These are phyloP conservation scores for Lissonota sp. DNA, from an alignment of 2,888 invertebrate species.

Conservation along the genomic window DNA sequence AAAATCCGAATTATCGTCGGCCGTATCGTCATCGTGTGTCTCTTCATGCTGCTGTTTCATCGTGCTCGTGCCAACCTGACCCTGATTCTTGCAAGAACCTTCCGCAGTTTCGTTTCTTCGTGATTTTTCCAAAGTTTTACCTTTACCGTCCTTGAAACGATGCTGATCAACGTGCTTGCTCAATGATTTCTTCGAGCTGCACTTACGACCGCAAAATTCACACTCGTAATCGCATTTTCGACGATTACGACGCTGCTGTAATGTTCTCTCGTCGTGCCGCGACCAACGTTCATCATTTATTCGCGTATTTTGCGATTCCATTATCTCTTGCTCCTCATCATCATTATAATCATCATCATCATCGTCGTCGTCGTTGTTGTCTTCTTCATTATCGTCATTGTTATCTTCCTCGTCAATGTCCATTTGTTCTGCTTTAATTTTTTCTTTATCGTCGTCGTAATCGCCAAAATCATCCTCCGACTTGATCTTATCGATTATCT, in stretches of 20 bases:
- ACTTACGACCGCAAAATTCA: slow-evolving; percentile 77
- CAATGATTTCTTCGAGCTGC: slow-evolving; percentile 78
- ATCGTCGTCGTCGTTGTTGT: not conserved
- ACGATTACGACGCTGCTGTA: slow-evolving; percentile 39
- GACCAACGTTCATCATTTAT: slow-evolving; percentile 52
- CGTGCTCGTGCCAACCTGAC: slow-evolving; percentile 18
- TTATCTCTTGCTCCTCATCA: slow-evolving; percentile 56
- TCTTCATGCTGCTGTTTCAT: slow-evolving; percentile 9
- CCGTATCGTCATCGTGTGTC: slow-evolving; percentile 45
- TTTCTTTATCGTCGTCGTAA: slow-evolving; percentile 67
- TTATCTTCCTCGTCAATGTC: slow-evolving; percentile 43
- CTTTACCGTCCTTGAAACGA: slow-evolving; percentile 76
- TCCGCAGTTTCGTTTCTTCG: slow-evolving; percentile 40
- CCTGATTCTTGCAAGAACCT: slow-evolving; percentile 14
- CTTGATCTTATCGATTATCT: slow-evolving; percentile 81
- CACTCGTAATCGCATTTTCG: slow-evolving; percentile 73
- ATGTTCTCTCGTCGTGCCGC: slow-evolving; percentile 37
- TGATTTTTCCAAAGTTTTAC: slow-evolving; percentile 61
- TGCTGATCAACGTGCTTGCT: slow-evolving; percentile 79
- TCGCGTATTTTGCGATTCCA: slow-evolving; percentile 36
- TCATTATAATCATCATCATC: not conserved
- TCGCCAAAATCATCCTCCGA: slow-evolving; percentile 78
- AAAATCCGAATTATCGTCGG: slow-evolving; percentile 80
- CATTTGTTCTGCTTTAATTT: not conserved
- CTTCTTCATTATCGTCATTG: slow-evolving; percentile 29